Evolutionary conservation across 2,113 vertebrate species (phyloP), one percentile per base, ranked within the genome.

Genomic region (Hippocampus zosterae): DNA sequence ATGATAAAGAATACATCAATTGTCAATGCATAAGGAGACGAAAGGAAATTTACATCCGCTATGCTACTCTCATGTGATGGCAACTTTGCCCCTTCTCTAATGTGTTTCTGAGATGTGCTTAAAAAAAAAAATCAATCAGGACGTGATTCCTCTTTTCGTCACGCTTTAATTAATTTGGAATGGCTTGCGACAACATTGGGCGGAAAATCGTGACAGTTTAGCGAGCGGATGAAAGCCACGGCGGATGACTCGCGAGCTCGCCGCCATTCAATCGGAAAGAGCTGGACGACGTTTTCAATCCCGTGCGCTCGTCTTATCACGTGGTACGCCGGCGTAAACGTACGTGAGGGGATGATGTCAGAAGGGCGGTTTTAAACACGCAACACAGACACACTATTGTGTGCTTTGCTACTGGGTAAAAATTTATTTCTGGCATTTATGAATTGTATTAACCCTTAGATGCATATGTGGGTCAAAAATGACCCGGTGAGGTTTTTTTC

Each of bases 1-100:
- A 57, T 57, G 55, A 13, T 57, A 57, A 57, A 57, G 55, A 57
- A 57, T 57, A 57, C 25, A 57, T 57, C 12, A 25, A 57, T 57
- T 29, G 12, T 27, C 1, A 27, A 57, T 57, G 55, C 23, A 57
- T 25, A 27, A 57, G 12, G 5, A 27, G 25, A 13, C 11, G 23
- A 27, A 0, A 27, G 12, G 25, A 57, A 57, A 57, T 27, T 27
- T 15, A 57, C 1, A 55, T 55, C 8, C 3, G 9, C 21, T 55
- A n/a, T 55, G 52, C 21, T 27, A 15, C 55, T 27, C 27, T 27
- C 4, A 7, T 13, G 23, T 57, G 25, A 27, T 57, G 55, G 3
- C 25, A 57, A 13, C 23, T 57, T 57, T 57, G 55, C 16, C 25
- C 1, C 13, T 12, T 57, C 23, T 13, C 12, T 27, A 15, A 27